Percentiles rank a stretch among this genome's conserved stretches.
phyloP scores from a whole-genome alignment of 2,888 invertebrate species.

The Drosophila colorata region DNA sequence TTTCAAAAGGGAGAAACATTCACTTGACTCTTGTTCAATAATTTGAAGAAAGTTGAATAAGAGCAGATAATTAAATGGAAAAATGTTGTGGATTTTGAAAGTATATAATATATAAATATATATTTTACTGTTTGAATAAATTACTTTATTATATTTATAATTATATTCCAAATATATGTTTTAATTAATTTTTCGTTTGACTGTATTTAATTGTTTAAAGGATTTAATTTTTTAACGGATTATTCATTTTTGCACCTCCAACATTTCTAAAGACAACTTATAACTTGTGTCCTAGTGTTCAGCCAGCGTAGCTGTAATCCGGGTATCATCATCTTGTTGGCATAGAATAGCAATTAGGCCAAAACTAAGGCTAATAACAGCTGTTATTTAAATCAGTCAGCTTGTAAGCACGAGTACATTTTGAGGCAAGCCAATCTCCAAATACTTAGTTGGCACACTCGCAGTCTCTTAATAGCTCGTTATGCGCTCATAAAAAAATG shows the following conservation, averaged over 20 bases:
- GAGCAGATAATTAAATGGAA: constrained; percentile 4
- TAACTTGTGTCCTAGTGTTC: background rate
- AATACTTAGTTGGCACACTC: constrained; percentile 17
- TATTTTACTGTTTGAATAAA: too few species aligned
- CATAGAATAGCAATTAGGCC: constrained; percentile 14
- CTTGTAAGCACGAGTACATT: constrained; percentile 4
- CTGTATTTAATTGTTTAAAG: background rate
- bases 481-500: constrained; percentile 34
- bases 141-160: too few species aligned
- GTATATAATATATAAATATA: too few species aligned
- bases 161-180: too few species aligned
- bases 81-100: too few species aligned
- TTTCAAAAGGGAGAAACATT: constrained; percentile 14
- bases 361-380: constrained; percentile 3
- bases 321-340: background rate
- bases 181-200: background rate
- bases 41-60: background rate
- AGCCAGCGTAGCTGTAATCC: constrained; percentile 10
- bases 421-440: constrained; percentile 14
- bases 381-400: constrained; percentile 20
- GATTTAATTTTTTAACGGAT: too few species aligned
- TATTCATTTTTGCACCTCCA: background rate
- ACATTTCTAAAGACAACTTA: too few species aligned
- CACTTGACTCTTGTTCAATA: constrained; percentile 13
- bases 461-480: constrained; percentile 49